Base-by-base conservation (phyloP, 2,113 vertebrate genomes). In the Ondatra zibethicus region DNA sequence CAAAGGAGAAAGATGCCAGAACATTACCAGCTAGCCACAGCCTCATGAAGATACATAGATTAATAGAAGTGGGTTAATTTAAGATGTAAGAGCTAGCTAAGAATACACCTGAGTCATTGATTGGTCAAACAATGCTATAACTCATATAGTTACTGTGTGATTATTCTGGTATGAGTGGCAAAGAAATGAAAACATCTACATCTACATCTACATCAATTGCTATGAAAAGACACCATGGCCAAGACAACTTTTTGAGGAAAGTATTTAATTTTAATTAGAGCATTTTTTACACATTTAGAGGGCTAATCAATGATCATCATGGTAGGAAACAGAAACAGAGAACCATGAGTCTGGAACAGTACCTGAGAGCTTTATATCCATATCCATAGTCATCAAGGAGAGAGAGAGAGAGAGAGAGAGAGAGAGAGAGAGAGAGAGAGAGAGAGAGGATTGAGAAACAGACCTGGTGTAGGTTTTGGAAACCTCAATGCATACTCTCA, bases 351-450 rank as follows among this genome's bases (percentile, higher is more conserved):
- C 33, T 55, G 19, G 19, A n/a, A 10, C 10, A 81, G 10, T n/a
- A n/a, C 31, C 17, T 81, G 50, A n/a, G 50, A 81, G 9, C 50
- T 12, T 81, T 81, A 55, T 2, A 55, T n/a, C 31, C 78, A n/a
- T 81, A 55, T 23, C 47, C 47, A 52, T 31, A 11, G 13, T 17
- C 16, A 19, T 80, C 3, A 72, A 17, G 36, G 0, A 70, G 21
- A 42, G 7, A 33, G 3, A 31, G 1, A 52, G 1, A 8, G 29
- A 9, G 29, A 42, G n/a, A 27, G 6, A 27, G 12, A 45, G 1
- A 70, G 68, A 36, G 4, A 68, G 63, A 66, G 8, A 39, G 21
- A 29, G 13, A 47, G 11, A 31, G 1, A 31, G 1, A 50, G 5
- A 7, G 42, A 14, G 27, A n/a, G 36, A 23, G 4, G 68, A 23